These are phyloP conservation scores for Limnothrissa miodon DNA, from an alignment of 2,113 vertebrate species.

Conservation along the genomic window DNA sequence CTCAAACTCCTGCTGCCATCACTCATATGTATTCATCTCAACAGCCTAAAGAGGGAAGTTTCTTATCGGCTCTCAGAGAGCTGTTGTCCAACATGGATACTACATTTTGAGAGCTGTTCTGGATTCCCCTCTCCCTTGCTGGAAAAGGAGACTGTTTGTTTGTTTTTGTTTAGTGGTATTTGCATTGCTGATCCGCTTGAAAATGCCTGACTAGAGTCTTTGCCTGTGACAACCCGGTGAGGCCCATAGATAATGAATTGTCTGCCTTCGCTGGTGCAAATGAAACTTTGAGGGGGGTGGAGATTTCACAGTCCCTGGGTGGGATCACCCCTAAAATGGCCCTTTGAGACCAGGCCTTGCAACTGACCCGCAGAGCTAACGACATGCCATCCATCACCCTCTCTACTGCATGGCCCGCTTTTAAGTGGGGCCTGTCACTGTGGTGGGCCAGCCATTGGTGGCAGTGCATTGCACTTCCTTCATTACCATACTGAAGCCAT, in stretches of 20 bases:
- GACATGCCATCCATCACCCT: conserved; percentile 35
- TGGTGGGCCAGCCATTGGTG: neutral
- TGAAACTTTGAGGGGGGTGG: conserved; percentile 23
- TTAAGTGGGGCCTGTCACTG: conserved; percentile 8
- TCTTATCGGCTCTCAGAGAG: neutral
- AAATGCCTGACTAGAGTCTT: neutral
- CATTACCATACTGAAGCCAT: neutral
- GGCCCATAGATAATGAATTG: neutral
- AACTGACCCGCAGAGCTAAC: conserved; percentile 38
- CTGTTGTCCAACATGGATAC: neutral
- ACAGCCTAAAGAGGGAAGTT: neutral
- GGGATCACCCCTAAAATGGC: conserved; percentile 32
- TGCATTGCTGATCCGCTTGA: neutral
- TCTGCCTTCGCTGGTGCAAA: conserved; percentile 24
- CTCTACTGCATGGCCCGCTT: neutral
- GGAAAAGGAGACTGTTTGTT: neutral
- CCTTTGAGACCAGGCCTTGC: conserved; percentile 37
- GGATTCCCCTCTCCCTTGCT: neutral
- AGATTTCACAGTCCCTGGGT: conserved; percentile 30
- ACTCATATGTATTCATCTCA: neutral
- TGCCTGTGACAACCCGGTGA: neutral
- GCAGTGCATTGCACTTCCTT: neutral
- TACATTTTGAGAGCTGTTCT: neutral
- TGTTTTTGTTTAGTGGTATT: neutral
- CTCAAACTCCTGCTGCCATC: neutral